These are phyloP conservation scores for Eumaeus atala DNA, from an alignment of 1,140 invertebrate species.

Conservation along the genomic window DNA sequence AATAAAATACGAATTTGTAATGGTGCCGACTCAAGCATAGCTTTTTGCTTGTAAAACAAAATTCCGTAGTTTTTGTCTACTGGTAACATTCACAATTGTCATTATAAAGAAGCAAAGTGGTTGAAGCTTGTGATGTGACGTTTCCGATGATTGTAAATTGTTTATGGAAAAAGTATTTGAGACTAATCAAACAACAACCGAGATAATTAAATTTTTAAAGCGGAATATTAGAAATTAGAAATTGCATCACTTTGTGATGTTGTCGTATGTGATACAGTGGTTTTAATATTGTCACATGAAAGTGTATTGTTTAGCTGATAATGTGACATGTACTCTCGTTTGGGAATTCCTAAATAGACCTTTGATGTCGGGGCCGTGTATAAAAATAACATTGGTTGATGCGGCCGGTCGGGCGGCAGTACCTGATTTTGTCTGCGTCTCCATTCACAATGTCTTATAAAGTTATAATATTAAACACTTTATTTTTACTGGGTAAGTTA, in stretches of 20 bases:
- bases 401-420: slow-evolving; percentile 40
- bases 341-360: slow-evolving; percentile 65
- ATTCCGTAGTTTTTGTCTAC: too few relatives aligned
- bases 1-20: too few relatives aligned
- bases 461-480: slow-evolving; percentile 28
- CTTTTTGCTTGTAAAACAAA: too few relatives aligned
- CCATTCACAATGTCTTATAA: slow-evolving; percentile 39
- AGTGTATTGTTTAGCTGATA: slow-evolving; percentile 52
- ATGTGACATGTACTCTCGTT: slow-evolving; percentile 56
- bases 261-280: slow-evolving; percentile 1
- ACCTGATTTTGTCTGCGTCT: slow-evolving; percentile 40
- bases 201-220: neutral
- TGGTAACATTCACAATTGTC: slow-evolving; percentile 8
- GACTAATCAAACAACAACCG: neutral
- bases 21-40: too few relatives aligned
- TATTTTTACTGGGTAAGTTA: slow-evolving; percentile 43
- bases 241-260: slow-evolving; percentile 10
- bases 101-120: slow-evolving; percentile 17
- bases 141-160: slow-evolving; percentile 12
- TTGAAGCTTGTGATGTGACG: slow-evolving; percentile 21
- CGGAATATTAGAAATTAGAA: neutral
- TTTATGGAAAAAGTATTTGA: slow-evolving; percentile 2
- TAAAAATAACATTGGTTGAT: slow-evolving; percentile 69
- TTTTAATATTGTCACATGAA: slow-evolving; percentile 21
- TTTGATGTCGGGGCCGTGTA: slow-evolving; percentile 64